Percentiles rank a stretch among this genome's conserved stretches.
These are phyloP conservation scores for Embidobia sp. DNA, from an alignment of 2,888 invertebrate genomes.

Conservation along the genomic window DNA sequence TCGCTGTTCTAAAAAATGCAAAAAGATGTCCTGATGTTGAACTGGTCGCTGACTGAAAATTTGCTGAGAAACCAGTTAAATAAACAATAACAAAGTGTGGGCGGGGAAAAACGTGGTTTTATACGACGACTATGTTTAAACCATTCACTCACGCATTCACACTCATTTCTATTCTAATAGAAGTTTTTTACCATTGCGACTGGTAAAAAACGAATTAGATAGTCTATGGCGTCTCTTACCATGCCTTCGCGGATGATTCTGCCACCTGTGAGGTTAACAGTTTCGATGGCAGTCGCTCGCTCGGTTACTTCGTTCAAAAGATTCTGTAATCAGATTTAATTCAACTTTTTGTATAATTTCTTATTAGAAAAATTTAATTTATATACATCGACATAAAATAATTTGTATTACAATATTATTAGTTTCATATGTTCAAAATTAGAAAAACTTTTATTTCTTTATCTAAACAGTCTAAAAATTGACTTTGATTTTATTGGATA, in stretches of 20 bases:
- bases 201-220: neutral
- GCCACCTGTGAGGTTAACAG: conserved; percentile 97
- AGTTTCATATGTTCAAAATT: too few relatives aligned
- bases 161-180: conserved; percentile 61
- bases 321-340: conserved; percentile 85
- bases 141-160: conserved; percentile 74
- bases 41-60: conserved; percentile 72
- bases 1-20: too few relatives aligned
- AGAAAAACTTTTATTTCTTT: too few relatives aligned
- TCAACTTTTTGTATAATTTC: too few relatives aligned
- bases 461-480: too few relatives aligned
- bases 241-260: conserved; percentile 98
- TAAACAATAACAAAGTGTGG: conserved; percentile 42
- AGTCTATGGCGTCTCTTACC: conserved; percentile 85
- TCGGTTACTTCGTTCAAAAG: conserved; percentile 96
- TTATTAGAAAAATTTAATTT: too few relatives aligned
- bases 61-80: conserved; percentile 66
- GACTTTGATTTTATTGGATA: conserved; percentile 1
- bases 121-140: conserved; percentile 65
- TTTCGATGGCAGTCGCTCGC: conserved; percentile 96
- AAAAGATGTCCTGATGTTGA: too few relatives aligned
- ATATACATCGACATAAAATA: too few relatives aligned
- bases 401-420: too few relatives aligned
- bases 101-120: conserved; percentile 35
- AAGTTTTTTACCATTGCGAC: neutral